Base-by-base conservation (phyloP, 2,113 vertebrate species). In the Sinosuthora webbiana region DNA sequence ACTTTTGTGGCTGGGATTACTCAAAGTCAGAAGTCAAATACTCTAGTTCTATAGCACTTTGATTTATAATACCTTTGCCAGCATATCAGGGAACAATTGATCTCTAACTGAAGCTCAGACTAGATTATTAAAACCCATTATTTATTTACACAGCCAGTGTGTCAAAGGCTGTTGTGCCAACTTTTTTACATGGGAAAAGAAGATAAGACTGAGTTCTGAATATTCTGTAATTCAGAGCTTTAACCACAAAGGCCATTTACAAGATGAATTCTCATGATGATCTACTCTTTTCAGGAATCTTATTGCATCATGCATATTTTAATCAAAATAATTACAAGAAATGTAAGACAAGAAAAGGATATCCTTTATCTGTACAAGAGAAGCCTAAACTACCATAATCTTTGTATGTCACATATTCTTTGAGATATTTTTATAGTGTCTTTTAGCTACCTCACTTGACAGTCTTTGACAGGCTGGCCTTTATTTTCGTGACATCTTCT, bases 101-200 rank as follows among this genome's bases (percentile, higher is more conserved):
- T 89, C 65, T 94, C 83, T 89, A 96, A 52, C n/a, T 52, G 27
- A 74, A 73, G 76, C 94, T 94, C 80, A 94, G 56, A 57, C 50
- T 41, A 82, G 80, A 55, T 70, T 73, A 93, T 56, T 87, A 75
- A 52, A 59, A 37, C 22, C 30, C 10, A 15, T 57, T n/a, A 80
- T 47, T 94, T 95, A 94, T 96, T 95, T 87, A 76, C 44, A 76
- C 79, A 77, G 68, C 88, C 27, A 31, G 12, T 49, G 57, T 80
- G 85, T 86, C 4, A 44, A 68, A 86, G 71, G 78, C 74, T 95
- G 52, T 63, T 69, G 25, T 95, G 75, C 67, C 24, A 33, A 80
- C 22, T 24, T 83, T 91, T 95, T 92, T 81, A 89, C 49, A 28
- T 30, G 25, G 69, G 30, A 64, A 74, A 87, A 57, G 33, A 31